These are phyloP conservation scores for Craterocephalus amniculus DNA, from an alignment of 2,797 vertebrate species.

Conservation along the genomic window DNA sequence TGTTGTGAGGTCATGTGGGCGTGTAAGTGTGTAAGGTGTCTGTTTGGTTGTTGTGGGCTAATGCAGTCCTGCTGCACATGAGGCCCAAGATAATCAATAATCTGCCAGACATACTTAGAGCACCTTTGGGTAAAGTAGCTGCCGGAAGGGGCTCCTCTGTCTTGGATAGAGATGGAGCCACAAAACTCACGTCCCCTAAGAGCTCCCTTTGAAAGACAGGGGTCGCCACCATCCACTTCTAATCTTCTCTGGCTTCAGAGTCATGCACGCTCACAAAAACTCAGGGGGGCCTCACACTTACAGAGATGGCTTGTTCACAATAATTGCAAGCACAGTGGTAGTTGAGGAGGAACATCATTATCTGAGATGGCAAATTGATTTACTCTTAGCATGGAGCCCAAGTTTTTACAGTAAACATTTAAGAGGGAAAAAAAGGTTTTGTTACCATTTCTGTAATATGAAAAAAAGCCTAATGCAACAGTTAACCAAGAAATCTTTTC, in stretches of 20 bases:
- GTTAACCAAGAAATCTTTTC: constrained; percentile 48
- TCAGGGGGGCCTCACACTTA: constrained; percentile 64
- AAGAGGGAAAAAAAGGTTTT: constrained; percentile 18
- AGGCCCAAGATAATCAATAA: constrained; percentile 71
- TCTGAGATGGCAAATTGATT: constrained; percentile 82
- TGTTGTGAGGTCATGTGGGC: constrained; percentile 39
- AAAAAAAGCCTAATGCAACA: constrained; percentile 22
- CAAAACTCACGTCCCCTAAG: constrained; percentile 44
- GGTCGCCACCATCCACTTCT: constrained; percentile 65
- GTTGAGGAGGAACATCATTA: constrained; percentile 75
- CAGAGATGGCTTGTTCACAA: constrained; percentile 66
- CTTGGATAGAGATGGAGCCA: constrained; percentile 60
- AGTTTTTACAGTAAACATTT: constrained; percentile 60
- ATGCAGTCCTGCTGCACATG: constrained; percentile 57
- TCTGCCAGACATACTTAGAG: constrained; percentile 68
- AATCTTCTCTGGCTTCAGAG: constrained; percentile 69
- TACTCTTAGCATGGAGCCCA: constrained; percentile 70
- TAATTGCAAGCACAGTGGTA: constrained; percentile 71
- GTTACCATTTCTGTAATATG: constrained; percentile 40
- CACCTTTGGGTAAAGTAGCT: constrained; percentile 49
- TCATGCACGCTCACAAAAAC: constrained; percentile 35
- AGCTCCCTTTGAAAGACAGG: constrained; percentile 62
- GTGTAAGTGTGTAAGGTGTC: constrained; percentile 36
- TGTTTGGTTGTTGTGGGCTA: constrained; percentile 46
- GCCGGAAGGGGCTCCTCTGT: constrained; percentile 44